phyloP scores from a whole-genome alignment of 2,113 vertebrate species.

The Platysteira castanea region DNA sequence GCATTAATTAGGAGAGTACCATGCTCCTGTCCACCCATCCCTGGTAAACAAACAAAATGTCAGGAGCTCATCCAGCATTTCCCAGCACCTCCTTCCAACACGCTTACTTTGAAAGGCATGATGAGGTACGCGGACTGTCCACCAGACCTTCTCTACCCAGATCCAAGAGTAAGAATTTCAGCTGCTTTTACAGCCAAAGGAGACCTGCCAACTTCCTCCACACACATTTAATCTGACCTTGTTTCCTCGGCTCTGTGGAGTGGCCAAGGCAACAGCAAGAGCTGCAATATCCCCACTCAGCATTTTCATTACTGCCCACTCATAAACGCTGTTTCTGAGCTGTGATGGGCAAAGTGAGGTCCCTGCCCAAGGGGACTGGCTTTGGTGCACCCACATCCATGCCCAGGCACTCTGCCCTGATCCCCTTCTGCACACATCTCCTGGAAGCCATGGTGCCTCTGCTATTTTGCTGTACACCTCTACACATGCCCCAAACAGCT shows the following conservation, averaged over 20 bases:
- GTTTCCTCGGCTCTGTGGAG: background rate
- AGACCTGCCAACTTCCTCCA: slow-evolving; percentile 48
- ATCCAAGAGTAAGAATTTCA: slow-evolving; percentile 50
- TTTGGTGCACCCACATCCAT: background rate
- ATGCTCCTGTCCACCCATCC: background rate
- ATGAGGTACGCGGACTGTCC: background rate
- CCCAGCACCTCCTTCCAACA: background rate
- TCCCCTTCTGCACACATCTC: background rate
- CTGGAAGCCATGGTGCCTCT: background rate
- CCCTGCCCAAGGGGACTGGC: background rate
- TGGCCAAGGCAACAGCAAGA: background rate
- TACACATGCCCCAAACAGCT: background rate
- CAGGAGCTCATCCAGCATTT: background rate
- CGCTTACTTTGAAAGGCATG: background rate
- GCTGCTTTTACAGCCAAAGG: slow-evolving; percentile 30
- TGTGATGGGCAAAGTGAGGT: background rate
- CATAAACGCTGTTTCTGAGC: background rate
- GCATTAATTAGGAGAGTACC: background rate
- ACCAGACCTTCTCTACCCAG: slow-evolving; percentile 1
- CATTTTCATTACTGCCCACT: background rate
- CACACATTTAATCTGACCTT: slow-evolving; percentile 36
- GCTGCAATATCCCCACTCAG: background rate
- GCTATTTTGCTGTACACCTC: background rate
- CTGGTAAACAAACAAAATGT: background rate
- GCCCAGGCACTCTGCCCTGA: background rate